A percentile compares a stretch with the other conserved stretches of the same genome.
Conservation (phyloP, 2,797 vertebrate species). For the Danio tinwini region DNA sequence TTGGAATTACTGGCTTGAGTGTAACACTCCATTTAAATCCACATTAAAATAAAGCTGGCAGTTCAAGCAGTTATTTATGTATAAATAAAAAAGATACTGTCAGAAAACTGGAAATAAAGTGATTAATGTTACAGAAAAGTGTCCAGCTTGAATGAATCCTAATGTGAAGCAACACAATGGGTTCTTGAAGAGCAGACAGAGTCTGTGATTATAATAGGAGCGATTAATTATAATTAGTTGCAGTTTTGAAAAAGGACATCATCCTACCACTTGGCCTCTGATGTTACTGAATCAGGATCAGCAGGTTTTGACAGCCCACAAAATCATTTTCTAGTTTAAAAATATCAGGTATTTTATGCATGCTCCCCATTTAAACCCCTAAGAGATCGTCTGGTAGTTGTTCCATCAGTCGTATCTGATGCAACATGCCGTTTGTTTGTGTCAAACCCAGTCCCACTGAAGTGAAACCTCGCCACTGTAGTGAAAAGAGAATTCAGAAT, state of each 20-base stretch:
- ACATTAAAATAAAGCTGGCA: not conserved
- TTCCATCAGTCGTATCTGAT: not conserved
- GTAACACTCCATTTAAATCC: not conserved
- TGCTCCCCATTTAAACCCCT: not conserved
- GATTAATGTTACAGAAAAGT: not conserved
- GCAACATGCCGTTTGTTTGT: not conserved
- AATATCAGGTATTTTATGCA: not conserved
- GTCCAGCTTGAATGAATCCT: not conserved
- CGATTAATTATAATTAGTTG: constrained; percentile 14
- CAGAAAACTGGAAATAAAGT: not conserved
- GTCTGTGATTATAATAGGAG: constrained; percentile 18
- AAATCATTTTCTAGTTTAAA: not conserved
- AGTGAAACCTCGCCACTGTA: not conserved
- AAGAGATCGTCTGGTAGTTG: not conserved
- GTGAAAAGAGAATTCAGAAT: constrained; percentile 1
- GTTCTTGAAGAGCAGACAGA: not conserved
- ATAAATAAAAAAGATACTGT: not conserved
- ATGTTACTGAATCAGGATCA: not conserved
- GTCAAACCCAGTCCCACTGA: not conserved
- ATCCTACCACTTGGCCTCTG: not conserved
- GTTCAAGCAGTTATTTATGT: not conserved
- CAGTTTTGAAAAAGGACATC: not conserved
- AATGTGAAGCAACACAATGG: not conserved
- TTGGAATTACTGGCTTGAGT: too few relatives aligned
- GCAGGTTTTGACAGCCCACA: not conserved